Percentiles rank a stretch among this genome's conserved stretches.
phyloP scores from a whole-genome alignment of 2,113 vertebrate genomes.

The Naja naja region DNA sequence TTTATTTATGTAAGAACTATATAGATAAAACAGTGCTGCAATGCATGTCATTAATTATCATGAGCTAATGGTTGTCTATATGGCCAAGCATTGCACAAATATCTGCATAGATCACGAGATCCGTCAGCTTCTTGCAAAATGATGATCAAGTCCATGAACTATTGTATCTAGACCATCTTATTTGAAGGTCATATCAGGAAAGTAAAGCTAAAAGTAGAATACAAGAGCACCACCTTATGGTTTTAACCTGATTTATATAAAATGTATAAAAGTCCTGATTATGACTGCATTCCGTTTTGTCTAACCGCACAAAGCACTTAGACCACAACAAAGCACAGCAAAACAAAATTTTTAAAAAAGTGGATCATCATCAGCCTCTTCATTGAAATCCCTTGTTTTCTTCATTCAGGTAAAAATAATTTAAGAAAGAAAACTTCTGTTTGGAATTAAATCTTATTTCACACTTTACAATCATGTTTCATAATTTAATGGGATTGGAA shows the following conservation, averaged over 20 bases:
- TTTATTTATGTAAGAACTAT: not conserved
- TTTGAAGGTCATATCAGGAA: not conserved
- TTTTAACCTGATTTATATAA: not conserved
- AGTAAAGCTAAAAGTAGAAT: not conserved
- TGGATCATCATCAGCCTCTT: not conserved
- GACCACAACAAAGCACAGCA: not conserved
- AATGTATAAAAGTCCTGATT: not conserved
- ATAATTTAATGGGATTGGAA: not conserved
- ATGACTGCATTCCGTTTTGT: not conserved
- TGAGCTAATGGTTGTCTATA: not conserved
- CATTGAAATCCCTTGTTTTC: not conserved
- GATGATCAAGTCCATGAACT: not conserved
- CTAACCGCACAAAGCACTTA: not conserved
- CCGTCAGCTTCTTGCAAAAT: not conserved
- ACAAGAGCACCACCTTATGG: conserved; percentile 16
- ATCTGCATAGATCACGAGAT: not conserved
- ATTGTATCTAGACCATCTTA: not conserved
- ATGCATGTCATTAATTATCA: not conserved
- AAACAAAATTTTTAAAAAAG: not conserved
- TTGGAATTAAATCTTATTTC: not conserved
- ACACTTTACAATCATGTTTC: not conserved
- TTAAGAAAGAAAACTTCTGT: not conserved
- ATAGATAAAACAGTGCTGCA: not conserved
- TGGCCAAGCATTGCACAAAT: not conserved
- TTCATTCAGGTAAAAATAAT: not conserved